Evolutionary conservation across 2,113 vertebrate genomes (phyloP).

Genomic region (Origma solitaria): DNA sequence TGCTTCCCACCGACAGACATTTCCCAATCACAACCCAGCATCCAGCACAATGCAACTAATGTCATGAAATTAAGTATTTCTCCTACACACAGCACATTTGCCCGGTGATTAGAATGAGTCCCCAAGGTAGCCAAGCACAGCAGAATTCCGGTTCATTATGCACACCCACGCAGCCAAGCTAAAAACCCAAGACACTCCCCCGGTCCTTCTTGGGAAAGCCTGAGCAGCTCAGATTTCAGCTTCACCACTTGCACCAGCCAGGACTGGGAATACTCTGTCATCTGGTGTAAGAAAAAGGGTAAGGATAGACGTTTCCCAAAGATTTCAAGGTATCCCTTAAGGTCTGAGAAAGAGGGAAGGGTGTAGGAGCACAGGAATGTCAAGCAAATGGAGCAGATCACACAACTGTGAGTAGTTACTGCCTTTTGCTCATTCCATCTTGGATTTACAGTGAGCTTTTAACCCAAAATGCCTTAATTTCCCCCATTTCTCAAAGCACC

Average conservation of each 20-base stretch:
- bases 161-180: conserved; percentile 49
- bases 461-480: neutral
- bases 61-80: conserved; percentile 4
- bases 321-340: neutral
- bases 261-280: neutral
- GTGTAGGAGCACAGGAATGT: neutral
- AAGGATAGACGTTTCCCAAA: neutral
- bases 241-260: neutral
- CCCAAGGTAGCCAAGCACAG: conserved; percentile 49
- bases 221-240: neutral
- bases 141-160: conserved; percentile 44
- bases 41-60: neutral
- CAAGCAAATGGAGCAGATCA: neutral
- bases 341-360: neutral
- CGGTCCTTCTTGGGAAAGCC: neutral
- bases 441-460: neutral
- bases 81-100: conserved; percentile 44
- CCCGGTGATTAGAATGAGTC: conserved; percentile 47
- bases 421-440: neutral
- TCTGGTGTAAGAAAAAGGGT: neutral
- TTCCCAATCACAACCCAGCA: neutral
- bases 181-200: conserved; percentile 42
- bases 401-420: neutral
- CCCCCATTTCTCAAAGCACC: neutral
- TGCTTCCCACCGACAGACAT: neutral